phyloP scores from a whole-genome alignment of 2,888 invertebrate genomes.

The Unio pictorum region DNA sequence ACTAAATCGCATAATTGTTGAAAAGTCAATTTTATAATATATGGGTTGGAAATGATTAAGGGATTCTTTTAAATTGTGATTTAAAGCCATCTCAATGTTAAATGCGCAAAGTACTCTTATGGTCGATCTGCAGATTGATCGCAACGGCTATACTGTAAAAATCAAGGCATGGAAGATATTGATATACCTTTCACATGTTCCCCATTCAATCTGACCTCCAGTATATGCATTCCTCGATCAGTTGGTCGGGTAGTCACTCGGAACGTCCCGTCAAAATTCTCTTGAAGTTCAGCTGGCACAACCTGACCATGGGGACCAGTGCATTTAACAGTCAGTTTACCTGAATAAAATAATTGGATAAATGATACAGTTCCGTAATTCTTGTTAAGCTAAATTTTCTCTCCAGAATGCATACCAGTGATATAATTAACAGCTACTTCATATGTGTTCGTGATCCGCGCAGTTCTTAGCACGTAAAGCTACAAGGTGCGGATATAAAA shows the following conservation, averaged over 20 bases:
- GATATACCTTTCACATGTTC: slow-evolving; percentile 53
- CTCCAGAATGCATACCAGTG: no score
- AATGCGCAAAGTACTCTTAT: no score
- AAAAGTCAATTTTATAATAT: no score
- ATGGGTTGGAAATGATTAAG: no score
- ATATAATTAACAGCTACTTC: no score
- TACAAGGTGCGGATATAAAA: no score
- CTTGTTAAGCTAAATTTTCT: no score
- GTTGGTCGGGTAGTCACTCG: slow-evolving; percentile 47
- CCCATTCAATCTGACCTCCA: slow-evolving; percentile 51
- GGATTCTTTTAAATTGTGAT: no score
- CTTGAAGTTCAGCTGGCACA: slow-evolving; percentile 42
- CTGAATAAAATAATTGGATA: slow-evolving; percentile 22
- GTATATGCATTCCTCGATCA: slow-evolving; percentile 50
- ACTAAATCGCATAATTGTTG: no score
- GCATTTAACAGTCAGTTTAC: slow-evolving; percentile 54
- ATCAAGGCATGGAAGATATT: background rate
- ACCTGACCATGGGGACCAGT: slow-evolving; percentile 44
- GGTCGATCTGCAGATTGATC: background rate
- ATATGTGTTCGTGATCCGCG: no score
- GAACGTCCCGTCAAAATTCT: slow-evolving; percentile 54
- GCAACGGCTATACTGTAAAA: background rate
- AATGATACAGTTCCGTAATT: background rate
- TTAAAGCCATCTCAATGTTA: no score
- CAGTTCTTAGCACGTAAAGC: no score